Percentiles rank a stretch among this genome's conserved stretches.
Conservation (phyloP, 2,797 vertebrate species). For the Anisognathus igniventris region DNA sequence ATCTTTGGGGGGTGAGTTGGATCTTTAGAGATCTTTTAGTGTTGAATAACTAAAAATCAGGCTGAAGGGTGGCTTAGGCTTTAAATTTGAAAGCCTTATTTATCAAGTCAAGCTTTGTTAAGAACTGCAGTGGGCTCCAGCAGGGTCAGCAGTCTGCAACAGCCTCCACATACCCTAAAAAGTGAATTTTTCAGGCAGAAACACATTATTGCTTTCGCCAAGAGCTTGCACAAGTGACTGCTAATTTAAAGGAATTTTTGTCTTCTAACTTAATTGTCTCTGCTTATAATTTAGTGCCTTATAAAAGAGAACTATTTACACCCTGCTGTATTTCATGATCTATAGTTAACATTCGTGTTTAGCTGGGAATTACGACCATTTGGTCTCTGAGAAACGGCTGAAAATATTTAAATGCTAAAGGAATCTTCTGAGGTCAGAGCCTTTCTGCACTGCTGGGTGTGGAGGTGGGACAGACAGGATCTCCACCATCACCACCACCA, state of each 20-base stretch:
- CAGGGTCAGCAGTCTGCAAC: neutral
- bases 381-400: neutral
- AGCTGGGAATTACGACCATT: neutral
- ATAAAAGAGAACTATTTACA: conserved; percentile 17
- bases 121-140: neutral
- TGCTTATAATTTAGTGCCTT: neutral
- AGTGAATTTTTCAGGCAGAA: neutral
- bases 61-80: neutral
- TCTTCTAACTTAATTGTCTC: conserved; percentile 11
- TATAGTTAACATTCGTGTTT: conserved; percentile 12
- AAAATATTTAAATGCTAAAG: neutral
- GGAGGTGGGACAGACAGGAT: neutral
- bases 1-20: neutral
- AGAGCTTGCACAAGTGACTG: neutral
- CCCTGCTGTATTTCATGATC: neutral
- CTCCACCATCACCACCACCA: neutral
- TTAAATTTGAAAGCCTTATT: neutral
- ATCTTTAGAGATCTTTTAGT: neutral
- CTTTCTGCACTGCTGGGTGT: neutral
- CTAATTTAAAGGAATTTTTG: conserved; percentile 10
- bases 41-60: neutral
- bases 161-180: neutral
- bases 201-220: neutral
- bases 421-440: neutral
- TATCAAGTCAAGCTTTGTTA: neutral